A percentile compares a stretch with the other conserved stretches of the same genome.
phyloP scores from a whole-genome alignment of 2,797 vertebrate species.

The Sitta carolinensis region DNA sequence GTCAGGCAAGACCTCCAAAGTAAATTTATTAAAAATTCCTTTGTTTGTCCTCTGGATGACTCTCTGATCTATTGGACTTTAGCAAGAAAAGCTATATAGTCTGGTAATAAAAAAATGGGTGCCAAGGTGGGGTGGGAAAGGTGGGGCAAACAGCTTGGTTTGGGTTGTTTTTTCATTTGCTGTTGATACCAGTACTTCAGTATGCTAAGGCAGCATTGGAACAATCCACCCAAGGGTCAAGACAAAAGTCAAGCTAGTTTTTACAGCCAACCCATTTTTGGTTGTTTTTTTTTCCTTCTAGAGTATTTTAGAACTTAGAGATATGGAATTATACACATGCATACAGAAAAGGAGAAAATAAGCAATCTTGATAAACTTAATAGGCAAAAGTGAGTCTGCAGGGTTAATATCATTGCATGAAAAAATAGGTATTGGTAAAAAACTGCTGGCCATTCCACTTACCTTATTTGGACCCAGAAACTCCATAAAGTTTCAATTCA shows the following conservation, averaged over 20 bases:
- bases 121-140: accelerated
- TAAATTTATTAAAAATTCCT: neutral
- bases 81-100: neutral
- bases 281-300: neutral
- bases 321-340: neutral
- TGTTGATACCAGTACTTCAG: neutral
- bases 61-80: neutral
- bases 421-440: neutral
- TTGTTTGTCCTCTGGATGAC: neutral
- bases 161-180: neutral
- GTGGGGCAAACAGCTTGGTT: neutral
- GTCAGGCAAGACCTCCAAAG: neutral
- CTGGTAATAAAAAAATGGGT: neutral
- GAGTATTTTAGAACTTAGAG: neutral
- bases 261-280: neutral
- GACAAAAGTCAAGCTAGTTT: neutral
- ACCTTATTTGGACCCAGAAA: neutral
- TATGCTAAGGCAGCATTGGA: neutral
- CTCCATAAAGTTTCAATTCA: neutral
- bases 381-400: neutral
- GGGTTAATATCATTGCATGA: neutral
- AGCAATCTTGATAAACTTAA: neutral
- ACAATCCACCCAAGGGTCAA: neutral
- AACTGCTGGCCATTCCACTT: neutral
- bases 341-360: neutral